Evolutionary conservation across 2,888 invertebrate species (phyloP).

Genomic region (Tigriopus californicus): DNA sequence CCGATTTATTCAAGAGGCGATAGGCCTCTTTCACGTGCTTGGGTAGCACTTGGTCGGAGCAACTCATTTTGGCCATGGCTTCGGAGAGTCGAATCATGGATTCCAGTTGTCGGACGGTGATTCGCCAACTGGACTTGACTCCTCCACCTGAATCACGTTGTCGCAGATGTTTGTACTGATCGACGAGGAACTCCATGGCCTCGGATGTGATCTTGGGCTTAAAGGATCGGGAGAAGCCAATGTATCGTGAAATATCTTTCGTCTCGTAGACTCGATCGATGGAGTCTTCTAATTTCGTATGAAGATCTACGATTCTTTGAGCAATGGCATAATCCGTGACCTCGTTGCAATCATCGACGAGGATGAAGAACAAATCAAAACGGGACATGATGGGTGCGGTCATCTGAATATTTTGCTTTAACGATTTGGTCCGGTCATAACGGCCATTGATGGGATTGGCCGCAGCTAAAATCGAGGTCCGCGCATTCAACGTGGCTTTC

Average conservation of each 20-base stretch:
- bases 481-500: conserved; percentile 86
- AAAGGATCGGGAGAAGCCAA: conserved; percentile 89
- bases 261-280: conserved; percentile 63
- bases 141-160: conserved; percentile 51
- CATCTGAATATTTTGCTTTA: conserved; percentile 81
- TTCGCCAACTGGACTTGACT: conserved; percentile 68
- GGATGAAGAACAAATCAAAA: conserved; percentile 93
- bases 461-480: conserved; percentile 92
- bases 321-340: conserved; percentile 90
- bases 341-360: conserved; percentile 90
- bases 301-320: conserved; percentile 80
- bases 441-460: conserved; percentile 95
- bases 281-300: conserved; percentile 59
- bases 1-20: conserved; percentile 78
- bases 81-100: conserved; percentile 90
- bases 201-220: conserved; percentile 69
- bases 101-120: conserved; percentile 88
- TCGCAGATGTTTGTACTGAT: conserved; percentile 68
- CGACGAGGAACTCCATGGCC: conserved; percentile 61
- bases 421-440: conserved; percentile 78
- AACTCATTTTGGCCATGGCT: conserved; percentile 88
- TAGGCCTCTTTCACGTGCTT: conserved; percentile 82
- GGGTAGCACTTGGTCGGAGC: conserved; percentile 59
- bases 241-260: conserved; percentile 79
- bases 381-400: conserved; percentile 97